phyloP scores from a whole-genome alignment of 2,113 vertebrate genomes.

The Harpagus bidentatus region DNA sequence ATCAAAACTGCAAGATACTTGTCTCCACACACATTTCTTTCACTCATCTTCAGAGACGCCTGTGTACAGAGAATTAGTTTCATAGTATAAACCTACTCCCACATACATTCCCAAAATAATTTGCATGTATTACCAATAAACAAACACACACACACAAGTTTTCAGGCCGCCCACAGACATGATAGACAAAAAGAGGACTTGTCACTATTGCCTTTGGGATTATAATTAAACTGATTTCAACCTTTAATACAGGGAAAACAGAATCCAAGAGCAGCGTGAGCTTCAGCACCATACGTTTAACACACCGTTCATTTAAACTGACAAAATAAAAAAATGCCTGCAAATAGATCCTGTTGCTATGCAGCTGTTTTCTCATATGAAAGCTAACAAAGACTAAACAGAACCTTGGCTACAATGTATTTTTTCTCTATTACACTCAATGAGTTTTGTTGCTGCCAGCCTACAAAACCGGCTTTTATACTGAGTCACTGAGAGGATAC shows the following conservation, averaged over 20 bases:
- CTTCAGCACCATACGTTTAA: neutral
- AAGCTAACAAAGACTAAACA: neutral
- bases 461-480: neutral
- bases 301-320: neutral
- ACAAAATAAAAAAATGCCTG: neutral
- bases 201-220: neutral
- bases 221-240: constrained; percentile 18
- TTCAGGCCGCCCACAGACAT: constrained; percentile 34
- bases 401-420: neutral
- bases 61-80: constrained; percentile 22
- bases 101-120: constrained; percentile 73
- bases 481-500: neutral
- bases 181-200: constrained; percentile 42
- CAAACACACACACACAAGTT: neutral
- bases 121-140: constrained; percentile 55
- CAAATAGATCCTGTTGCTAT: neutral
- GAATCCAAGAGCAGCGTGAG: neutral
- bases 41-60: constrained; percentile 36
- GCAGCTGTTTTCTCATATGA: neutral
- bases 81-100: constrained; percentile 57
- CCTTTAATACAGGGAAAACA: neutral
- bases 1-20: neutral
- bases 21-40: constrained; percentile 29
- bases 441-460: neutral
- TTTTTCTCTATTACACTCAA: neutral